Percentiles rank a stretch among this genome's conserved stretches.
These are phyloP conservation scores for Heliothis subflexa DNA, from an alignment of 1,140 invertebrate species.

Conservation along the genomic window DNA sequence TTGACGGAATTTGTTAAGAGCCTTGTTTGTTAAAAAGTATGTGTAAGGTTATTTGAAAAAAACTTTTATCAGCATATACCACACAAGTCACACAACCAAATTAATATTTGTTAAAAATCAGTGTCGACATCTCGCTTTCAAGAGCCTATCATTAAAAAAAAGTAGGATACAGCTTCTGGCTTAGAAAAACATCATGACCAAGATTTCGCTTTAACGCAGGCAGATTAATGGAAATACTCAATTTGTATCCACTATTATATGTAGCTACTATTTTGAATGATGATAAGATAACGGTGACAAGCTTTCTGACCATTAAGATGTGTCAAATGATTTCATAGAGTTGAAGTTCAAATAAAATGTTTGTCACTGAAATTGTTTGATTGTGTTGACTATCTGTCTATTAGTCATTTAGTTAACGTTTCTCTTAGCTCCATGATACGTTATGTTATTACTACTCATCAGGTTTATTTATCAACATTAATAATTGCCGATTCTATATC, in stretches of 20 bases:
- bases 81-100: not conserved
- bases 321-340: constrained; percentile 44
- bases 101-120: not conserved
- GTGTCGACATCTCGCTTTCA: not conserved
- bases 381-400: constrained; percentile 26
- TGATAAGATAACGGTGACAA: constrained; percentile 24
- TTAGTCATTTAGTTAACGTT: constrained; percentile 16
- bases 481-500: not conserved
- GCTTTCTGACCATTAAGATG: constrained; percentile 4
- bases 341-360: constrained; percentile 58
- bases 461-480: not conserved
- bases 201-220: not conserved
- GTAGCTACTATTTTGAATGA: constrained; percentile 17
- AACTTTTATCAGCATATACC: not conserved
- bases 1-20: too few relatives aligned
- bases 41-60: too few relatives aligned
- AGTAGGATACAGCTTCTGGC: not conserved
- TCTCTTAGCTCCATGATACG: not conserved
- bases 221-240: not conserved
- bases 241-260: not conserved
- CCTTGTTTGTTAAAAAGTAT: too few relatives aligned
- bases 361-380: constrained; percentile 29
- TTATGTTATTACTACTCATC: not conserved
- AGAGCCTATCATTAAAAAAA: not conserved
- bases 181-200: not conserved